A percentile compares a stretch with the other conserved stretches of the same genome.
phyloP scores from a whole-genome alignment of 2,113 vertebrate genomes.

The Antennarius striatus region DNA sequence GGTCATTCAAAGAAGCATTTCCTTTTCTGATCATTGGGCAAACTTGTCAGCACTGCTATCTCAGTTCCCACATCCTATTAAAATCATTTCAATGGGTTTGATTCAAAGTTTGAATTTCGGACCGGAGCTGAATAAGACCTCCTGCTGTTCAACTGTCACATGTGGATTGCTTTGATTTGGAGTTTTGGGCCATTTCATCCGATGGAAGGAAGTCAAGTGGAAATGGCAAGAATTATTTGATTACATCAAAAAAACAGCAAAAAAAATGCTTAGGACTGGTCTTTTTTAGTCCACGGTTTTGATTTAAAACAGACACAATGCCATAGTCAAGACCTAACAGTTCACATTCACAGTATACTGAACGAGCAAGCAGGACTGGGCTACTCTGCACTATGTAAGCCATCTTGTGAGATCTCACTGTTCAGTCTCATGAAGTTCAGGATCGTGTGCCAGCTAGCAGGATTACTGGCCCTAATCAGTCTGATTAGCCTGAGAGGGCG shows the following conservation, averaged over 20 bases:
- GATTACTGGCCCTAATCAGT: conserved; percentile 78
- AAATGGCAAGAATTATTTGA: conserved; percentile 64
- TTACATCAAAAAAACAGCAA: conserved; percentile 72
- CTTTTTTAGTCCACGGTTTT: conserved; percentile 62
- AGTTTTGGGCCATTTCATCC: conserved; percentile 71
- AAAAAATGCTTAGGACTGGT: conserved; percentile 52
- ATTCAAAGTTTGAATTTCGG: conserved; percentile 77
- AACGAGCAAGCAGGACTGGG: conserved; percentile 41
- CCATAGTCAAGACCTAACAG: conserved; percentile 48
- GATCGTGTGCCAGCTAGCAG: conserved; percentile 62
- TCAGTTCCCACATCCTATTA: conserved; percentile 78
- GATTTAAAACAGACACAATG: conserved; percentile 77
- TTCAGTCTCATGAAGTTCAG: conserved; percentile 55
- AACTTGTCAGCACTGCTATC: conserved; percentile 69
- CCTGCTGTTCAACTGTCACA: conserved; percentile 72
- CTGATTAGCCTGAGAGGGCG: conserved; percentile 74
- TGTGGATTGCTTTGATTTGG: conserved; percentile 70
- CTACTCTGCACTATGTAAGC: conserved; percentile 76
- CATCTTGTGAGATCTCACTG: conserved; percentile 73
- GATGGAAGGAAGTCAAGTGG: conserved; percentile 79
- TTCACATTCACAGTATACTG: conserved; percentile 59
- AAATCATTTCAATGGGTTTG: conserved; percentile 74
- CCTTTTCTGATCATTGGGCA: conserved; percentile 67
- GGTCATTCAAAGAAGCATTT: conserved; percentile 91
- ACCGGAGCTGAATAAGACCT: conserved; percentile 72